Conservation (phyloP, 2,113 vertebrate genomes). For the Vidua chalybeata region DNA sequence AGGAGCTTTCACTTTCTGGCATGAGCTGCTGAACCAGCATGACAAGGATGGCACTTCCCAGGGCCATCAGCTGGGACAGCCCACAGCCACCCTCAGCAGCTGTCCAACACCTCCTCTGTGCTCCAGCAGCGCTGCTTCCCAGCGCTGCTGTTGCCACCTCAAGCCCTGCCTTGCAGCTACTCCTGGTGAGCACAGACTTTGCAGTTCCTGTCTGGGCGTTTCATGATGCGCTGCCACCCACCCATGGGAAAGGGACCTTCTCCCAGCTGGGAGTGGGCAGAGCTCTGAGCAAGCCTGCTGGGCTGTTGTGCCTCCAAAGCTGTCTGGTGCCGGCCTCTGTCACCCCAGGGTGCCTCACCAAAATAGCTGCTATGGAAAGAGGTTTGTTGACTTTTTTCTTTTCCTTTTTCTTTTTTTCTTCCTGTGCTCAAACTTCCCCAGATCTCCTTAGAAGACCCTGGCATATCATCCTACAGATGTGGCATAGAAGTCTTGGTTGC, state of each 20-base stretch:
- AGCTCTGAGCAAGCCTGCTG: not conserved
- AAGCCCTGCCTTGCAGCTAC: not conserved
- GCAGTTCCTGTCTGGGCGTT: not conserved
- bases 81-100: not conserved
- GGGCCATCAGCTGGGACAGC: not conserved
- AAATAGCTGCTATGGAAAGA: constrained; percentile 50
- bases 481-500: constrained; percentile 74
- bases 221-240: not conserved
- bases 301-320: not conserved
- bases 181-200: not conserved
- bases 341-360: not conserved
- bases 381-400: constrained; percentile 18
- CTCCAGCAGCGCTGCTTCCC: not conserved
- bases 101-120: accelerated
- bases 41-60: not conserved
- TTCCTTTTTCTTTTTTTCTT: constrained; percentile 48
- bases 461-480: constrained; percentile 69
- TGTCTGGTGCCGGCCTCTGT: not conserved
- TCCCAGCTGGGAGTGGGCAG: not conserved
- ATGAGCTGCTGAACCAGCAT: not conserved
- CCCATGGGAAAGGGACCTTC: not conserved
- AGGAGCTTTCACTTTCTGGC: not conserved
- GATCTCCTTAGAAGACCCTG: constrained; percentile 60
- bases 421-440: constrained; percentile 75
- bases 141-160: not conserved